Evolutionary conservation across 1,140 invertebrate species (phyloP).

Genomic region (Habropoda laboriosa): DNA sequence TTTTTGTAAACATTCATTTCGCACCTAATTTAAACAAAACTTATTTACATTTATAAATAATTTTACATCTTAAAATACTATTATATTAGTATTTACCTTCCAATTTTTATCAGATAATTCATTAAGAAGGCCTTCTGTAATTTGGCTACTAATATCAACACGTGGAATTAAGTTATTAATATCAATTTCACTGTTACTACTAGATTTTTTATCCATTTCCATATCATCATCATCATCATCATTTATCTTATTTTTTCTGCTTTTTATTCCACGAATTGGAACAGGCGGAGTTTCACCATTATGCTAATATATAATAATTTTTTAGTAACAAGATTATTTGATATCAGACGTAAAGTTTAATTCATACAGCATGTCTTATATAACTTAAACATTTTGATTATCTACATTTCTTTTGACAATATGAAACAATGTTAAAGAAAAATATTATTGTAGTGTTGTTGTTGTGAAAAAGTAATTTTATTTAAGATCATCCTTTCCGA

Average conservation of each 20-base stretch:
- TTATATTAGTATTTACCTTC: slow-evolving; percentile 90
- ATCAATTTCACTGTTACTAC: slow-evolving; percentile 79
- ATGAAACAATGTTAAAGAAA: no score
- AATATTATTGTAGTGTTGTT: no score
- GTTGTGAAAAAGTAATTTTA: no score
- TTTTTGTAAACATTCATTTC: slow-evolving; percentile 92
- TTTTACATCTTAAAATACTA: neutral
- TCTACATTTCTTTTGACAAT: no score
- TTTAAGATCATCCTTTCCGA: no score
- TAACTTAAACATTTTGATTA: no score
- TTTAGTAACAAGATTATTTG: slow-evolving; percentile 1
- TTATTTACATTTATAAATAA: slow-evolving; percentile 6
- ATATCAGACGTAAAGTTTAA: neutral
- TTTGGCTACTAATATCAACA: slow-evolving; percentile 92
- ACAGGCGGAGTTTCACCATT: slow-evolving; percentile 87
- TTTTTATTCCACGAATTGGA: slow-evolving; percentile 85
- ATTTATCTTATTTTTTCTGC: slow-evolving; percentile 62
- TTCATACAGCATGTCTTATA: no score
- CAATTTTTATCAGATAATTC: slow-evolving; percentile 97
- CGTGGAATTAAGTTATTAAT: slow-evolving; percentile 88
- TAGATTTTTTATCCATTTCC: slow-evolving; percentile 82
- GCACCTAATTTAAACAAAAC: slow-evolving; percentile 81
- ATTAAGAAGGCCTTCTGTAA: slow-evolving; percentile 90
- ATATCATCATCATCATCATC: slow-evolving; percentile 82
- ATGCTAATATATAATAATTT: slow-evolving; percentile 72